phyloP scores from a whole-genome alignment of 1,140 invertebrate genomes.

The Euura saliciscinereae region DNA sequence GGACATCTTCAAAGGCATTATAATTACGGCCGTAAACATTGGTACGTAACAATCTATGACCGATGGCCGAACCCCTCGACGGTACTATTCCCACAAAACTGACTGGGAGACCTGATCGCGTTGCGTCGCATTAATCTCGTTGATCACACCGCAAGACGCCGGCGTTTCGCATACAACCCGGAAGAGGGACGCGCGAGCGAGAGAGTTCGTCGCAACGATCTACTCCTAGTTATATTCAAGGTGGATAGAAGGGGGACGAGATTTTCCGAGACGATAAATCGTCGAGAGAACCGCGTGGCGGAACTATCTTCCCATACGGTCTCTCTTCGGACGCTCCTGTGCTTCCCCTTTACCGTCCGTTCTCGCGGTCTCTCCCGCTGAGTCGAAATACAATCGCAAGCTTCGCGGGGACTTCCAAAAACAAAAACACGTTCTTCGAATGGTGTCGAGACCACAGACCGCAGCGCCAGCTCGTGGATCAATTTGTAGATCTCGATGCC shows the following conservation, averaged over 20 bases:
- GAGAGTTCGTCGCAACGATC: too few relatives aligned
- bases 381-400: too few relatives aligned
- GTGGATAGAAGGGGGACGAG: neutral
- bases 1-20: slow-evolving; percentile 4
- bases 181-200: neutral
- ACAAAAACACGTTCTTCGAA: too few relatives aligned
- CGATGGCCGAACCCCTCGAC: neutral
- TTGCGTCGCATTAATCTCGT: too few relatives aligned
- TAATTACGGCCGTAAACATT: slow-evolving; percentile 2
- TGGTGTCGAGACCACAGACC: too few relatives aligned
- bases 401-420: too few relatives aligned
- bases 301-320: neutral
- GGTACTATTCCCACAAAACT: too few relatives aligned
- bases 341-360: neutral
- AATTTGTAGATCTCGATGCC: too few relatives aligned
- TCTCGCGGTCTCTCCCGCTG: too few relatives aligned
- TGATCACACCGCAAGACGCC: neutral
- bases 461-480: too few relatives aligned
- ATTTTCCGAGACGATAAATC: slow-evolving; percentile 5
- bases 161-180: neutral
- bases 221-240: neutral
- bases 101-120: too few relatives aligned
- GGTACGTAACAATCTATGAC: slow-evolving; percentile 1
- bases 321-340: neutral
- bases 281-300: slow-evolving; percentile 3